Evolutionary conservation across 2,797 vertebrate species (phyloP).

Genomic region (Hydrolagus colliei): DNA sequence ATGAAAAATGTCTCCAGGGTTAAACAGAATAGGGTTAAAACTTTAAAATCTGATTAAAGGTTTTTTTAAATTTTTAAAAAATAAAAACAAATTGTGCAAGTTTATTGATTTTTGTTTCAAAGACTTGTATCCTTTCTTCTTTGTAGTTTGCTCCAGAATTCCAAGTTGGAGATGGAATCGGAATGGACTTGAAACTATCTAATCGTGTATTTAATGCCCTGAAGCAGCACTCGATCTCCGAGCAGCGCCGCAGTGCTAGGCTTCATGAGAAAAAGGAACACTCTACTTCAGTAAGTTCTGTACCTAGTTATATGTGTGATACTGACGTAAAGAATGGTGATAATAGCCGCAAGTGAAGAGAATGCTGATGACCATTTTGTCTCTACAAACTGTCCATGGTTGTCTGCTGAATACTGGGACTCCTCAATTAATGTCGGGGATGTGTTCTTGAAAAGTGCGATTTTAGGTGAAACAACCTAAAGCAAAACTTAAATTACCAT

Average conservation of each 20-base stretch:
- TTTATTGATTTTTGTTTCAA: no score
- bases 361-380: no score
- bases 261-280: slow-evolving; percentile 96
- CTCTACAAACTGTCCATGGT: no score
- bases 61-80: not conserved
- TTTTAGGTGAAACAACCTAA: no score
- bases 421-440: no score
- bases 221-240: slow-evolving; percentile 85
- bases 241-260: slow-evolving; percentile 81
- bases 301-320: no score
- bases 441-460: no score
- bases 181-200: slow-evolving; percentile 92
- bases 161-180: slow-evolving; percentile 84
- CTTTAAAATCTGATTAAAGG: not conserved
- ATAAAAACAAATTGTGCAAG: no score
- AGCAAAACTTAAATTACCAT: no score
- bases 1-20: not conserved
- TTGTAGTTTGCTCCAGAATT: slow-evolving; percentile 85
- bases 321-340: no score
- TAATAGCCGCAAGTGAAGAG: no score
- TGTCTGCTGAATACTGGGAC: no score
- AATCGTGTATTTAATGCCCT: slow-evolving; percentile 93
- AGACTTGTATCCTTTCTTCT: slow-evolving; percentile 34
- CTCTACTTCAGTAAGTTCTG: slow-evolving; percentile 77
- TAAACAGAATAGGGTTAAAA: not conserved